Base-by-base conservation (phyloP, 2,797 vertebrate species). In the Acomys russatus region DNA sequence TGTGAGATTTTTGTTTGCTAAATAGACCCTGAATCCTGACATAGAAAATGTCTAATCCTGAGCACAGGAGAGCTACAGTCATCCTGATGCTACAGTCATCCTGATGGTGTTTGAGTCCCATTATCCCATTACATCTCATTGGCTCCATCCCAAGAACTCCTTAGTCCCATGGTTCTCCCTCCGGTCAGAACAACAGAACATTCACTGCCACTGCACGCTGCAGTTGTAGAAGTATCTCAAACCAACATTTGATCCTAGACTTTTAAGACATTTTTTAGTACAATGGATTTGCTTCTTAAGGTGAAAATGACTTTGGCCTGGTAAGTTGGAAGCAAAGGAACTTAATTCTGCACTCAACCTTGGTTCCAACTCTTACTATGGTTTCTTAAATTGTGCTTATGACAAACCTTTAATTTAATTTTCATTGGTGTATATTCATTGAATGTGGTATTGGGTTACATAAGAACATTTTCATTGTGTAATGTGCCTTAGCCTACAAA, bases 1-100 rank as follows among this genome's bases (percentile, higher is more conserved):
- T 71, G 9, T 59, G 61, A 64, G 25, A 7, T 20, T 87, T 89
- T 90, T 61, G 33, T 95, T 92, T 82, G 74, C n/a, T 95, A 38
- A 9, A 22, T 17, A 86, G 61, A 87, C 70, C 35, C 28, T 51
- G 54, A 84, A 95, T 93, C 71, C 66, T 71, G 17, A 74, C 83
- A 9, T n/a, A 51, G 85, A 88, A 94, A 73, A 88, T 17, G 4
- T 23, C 63, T 88, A 17, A 3, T n/a, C 88, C 74, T 77, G 70
- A 94, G 44, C 44, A 51, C 3, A 22, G 44, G 87, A 35, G 10
- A 33, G 73, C 49, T 33, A 49, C 83, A 35, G 15, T 38, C 38
- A 30, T 86, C 90, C 7, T 20, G 44, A 44, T 44, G 73, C 49
- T 33, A 49, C 83, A 35, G 15, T 38, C 38, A 30, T 86, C 90